phyloP scores from a whole-genome alignment of 2,797 vertebrate species.

The Champsocephalus gunnari region DNA sequence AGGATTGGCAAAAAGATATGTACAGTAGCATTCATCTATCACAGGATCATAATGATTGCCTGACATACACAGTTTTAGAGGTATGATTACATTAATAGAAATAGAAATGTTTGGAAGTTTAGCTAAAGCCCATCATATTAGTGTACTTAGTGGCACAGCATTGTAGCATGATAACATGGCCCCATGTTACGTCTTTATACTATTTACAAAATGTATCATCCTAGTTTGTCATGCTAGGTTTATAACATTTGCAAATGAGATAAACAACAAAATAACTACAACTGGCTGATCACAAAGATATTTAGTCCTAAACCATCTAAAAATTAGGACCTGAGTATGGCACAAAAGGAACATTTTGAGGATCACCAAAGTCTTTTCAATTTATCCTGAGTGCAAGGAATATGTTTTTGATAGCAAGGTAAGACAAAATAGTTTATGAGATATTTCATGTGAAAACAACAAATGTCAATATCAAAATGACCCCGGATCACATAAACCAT shows the following conservation, averaged over 20 bases:
- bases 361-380: background rate
- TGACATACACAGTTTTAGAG: background rate
- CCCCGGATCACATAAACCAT: no score
- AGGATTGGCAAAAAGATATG: conserved; percentile 31
- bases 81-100: background rate
- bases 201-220: background rate
- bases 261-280: background rate
- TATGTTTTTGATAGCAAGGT: background rate
- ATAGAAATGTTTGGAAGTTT: background rate
- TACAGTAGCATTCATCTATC: conserved; percentile 3
- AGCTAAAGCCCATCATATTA: background rate
- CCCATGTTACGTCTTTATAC: background rate
- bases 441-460: no score
- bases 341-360: background rate
- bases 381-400: background rate
- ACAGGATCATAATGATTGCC: background rate
- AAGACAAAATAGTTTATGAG: no score
- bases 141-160: background rate
- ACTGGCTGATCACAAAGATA: background rate
- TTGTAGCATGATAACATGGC: background rate
- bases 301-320: background rate
- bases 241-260: background rate
- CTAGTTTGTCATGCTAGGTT: background rate
- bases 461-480: no score
- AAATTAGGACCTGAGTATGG: background rate